Evolutionary conservation across 2,797 vertebrate genomes (phyloP), one percentile per base, ranked within the genome.

Genomic region (Crenuchus spilurus): DNA sequence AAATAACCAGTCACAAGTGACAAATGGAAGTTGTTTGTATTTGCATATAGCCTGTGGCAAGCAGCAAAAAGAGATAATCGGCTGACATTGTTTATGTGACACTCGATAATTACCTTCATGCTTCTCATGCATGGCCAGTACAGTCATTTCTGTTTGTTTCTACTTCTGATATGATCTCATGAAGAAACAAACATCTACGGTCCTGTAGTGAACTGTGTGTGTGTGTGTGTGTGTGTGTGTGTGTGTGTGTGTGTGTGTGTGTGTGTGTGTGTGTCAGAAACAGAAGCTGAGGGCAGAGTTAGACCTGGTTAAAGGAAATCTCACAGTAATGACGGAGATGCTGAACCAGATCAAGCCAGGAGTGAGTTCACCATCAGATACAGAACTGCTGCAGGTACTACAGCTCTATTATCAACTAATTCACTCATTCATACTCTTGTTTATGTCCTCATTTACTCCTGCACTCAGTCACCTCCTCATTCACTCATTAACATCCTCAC

Each of bases 281-380:
- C 91, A 91, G 77, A 99, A 98, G 90, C 91, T 99, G 76, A 93
- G 87, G 44, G 88, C 90, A 10, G 98, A 99, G 81, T 89, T 99
- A 83, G 92, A 93, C 30, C 90, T 98, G 77, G 96, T 99, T 79
- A 96, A 91, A 1, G 96, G 96, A 39, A 99, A 99, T 20, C 90
- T 97, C 63, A 92, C 89, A 20, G 96, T 99, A 72, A 97, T 99
- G 96, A 96, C 95, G 0, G 95, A 98, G 82, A 97, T 99, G 96
- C 81, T 99, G 80, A 96, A 95, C 0, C 95, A 99, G 83, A 78
- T 98, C 7, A 92, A 87, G 26, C 96, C 96, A 0, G 93, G 94
- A 76, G 94, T 95, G 80, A 91, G 89, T 0, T 84, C 92, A 33
- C 86, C 82, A 2, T 94, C 96, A 0, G 98, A 99, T 71, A 78